Evolutionary conservation across 2,888 invertebrate genomes (phyloP).

Genomic region (Parapristionchus giblindavisi): DNA sequence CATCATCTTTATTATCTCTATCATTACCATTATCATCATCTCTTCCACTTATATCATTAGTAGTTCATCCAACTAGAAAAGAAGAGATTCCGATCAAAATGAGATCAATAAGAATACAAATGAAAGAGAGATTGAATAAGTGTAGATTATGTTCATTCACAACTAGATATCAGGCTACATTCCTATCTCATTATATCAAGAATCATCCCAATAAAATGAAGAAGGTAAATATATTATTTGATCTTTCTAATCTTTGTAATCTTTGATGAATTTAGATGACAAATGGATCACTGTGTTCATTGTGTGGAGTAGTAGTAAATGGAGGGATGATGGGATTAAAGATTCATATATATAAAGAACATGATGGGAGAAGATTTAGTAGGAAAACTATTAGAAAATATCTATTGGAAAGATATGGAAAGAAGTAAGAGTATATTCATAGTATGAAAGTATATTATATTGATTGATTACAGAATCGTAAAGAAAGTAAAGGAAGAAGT

Average conservation of each 20-base stretch:
- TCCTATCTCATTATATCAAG: not conserved
- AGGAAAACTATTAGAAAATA: not conserved
- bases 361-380: not conserved
- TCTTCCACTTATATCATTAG: no score
- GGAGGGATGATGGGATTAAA: not conserved
- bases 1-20: no score
- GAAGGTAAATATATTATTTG: not conserved
- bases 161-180: not conserved
- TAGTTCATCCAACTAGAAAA: not conserved
- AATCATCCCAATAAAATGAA: slow-evolving; percentile 8
- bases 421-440: not conserved
- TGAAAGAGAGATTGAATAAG: slow-evolving; percentile 7
- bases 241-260: not conserved
- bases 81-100: no score
- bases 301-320: slow-evolving; percentile 6
- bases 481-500: not conserved
- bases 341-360: slow-evolving; percentile 13
- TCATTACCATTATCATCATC: no score
- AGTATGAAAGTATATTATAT: no score
- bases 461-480: no score
- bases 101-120: slow-evolving; percentile 11
- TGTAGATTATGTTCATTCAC: not conserved
- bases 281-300: slow-evolving; percentile 5
- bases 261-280: not conserved
- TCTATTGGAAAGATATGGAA: slow-evolving; percentile 2